Evolutionary conservation across 2,113 vertebrate genomes (phyloP).

Genomic region (Triplophysa dalaica): DNA sequence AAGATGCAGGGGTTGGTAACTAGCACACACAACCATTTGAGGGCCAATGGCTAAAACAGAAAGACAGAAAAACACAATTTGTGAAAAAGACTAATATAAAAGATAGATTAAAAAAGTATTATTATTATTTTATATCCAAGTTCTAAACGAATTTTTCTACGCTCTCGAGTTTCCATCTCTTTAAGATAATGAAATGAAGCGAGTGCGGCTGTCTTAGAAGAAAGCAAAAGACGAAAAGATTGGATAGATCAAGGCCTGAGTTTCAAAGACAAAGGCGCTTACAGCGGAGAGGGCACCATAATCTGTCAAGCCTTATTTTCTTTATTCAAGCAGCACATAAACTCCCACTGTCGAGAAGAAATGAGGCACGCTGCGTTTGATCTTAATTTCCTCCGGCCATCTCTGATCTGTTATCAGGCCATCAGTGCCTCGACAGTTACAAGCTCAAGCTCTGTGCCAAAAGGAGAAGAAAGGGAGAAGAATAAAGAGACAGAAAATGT

Average conservation of each 20-base stretch:
- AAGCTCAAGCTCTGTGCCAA: background rate
- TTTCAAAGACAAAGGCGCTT: constrained; percentile 30
- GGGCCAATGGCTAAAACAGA: constrained; percentile 65
- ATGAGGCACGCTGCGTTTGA: constrained; percentile 12
- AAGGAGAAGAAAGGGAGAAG: background rate
- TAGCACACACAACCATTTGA: constrained; percentile 78
- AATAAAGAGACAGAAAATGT: background rate
- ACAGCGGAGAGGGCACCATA: background rate
- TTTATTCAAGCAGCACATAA: background rate
- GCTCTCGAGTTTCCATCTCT: background rate
- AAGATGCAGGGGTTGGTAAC: constrained; percentile 74
- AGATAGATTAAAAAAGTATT: background rate
- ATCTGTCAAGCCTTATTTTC: constrained; percentile 21
- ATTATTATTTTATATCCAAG: background rate
- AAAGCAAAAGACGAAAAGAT: constrained; percentile 1
- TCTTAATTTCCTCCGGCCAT: constrained; percentile 17
- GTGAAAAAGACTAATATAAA: constrained; percentile 17
- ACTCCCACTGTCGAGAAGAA: constrained; percentile 13
- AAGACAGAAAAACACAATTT: constrained; percentile 42
- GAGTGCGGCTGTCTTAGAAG: background rate
- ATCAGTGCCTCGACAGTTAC: background rate
- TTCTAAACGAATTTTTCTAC: too few species aligned
- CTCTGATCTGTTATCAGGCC: constrained; percentile 7
- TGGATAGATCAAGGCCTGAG: constrained; percentile 5
- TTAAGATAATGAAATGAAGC: constrained; percentile 10